Evolutionary conservation across 2,797 vertebrate species (phyloP).

Genomic region (Neosilurus mollespiculum): DNA sequence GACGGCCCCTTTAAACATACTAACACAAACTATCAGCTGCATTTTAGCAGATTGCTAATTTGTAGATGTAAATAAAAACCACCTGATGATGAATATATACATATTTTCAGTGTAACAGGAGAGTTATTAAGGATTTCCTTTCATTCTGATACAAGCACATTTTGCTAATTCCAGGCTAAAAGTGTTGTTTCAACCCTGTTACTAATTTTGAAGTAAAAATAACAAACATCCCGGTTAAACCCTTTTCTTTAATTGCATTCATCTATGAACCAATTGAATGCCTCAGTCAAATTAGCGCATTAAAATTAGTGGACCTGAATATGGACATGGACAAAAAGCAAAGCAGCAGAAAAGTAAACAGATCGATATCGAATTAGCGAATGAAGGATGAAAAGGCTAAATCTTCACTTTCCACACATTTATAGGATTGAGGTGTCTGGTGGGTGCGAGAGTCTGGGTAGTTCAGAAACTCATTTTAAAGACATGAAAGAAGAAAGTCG

Average conservation of each 20-base stretch:
- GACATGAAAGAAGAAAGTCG: neutral
- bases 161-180: neutral
- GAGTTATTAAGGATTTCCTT: too few species aligned
- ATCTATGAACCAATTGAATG: neutral
- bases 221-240: neutral
- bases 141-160: neutral
- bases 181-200: neutral
- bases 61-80: too few species aligned
- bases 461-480: neutral
- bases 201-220: neutral
- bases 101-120: too few species aligned
- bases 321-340: slow-evolving; percentile 2
- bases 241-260: neutral
- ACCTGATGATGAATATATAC: too few species aligned
- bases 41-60: too few species aligned
- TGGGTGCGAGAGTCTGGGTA: neutral
- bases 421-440: neutral
- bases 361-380: neutral
- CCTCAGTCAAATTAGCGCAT: neutral
- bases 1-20: too few species aligned
- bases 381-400: slow-evolving; percentile 2
- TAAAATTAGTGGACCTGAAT: slow-evolving; percentile 7
- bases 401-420: neutral
- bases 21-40: too few species aligned
- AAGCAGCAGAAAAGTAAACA: slow-evolving; percentile 15